Evolutionary conservation across 92 coral and sea anemone species (phyloP).

Genomic region (Porites rus): DNA sequence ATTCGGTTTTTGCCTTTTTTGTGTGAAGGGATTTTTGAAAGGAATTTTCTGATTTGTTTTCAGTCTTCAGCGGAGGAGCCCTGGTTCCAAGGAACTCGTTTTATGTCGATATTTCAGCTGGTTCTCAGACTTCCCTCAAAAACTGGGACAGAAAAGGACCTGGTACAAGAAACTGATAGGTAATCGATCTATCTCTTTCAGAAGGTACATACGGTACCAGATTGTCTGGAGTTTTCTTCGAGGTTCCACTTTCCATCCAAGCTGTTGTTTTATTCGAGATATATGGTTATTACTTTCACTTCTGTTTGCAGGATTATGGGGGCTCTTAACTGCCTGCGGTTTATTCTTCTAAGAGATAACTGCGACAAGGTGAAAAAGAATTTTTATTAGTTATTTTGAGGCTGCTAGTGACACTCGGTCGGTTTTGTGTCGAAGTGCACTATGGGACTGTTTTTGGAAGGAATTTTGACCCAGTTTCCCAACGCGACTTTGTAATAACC

Average conservation of each 20-base stretch:
- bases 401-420: no score
- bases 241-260: background rate
- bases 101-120: constrained; percentile 68
- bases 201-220: no score
- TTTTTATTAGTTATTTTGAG: background rate
- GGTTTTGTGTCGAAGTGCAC: no score
- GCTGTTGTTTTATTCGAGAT: no score
- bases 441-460: no score
- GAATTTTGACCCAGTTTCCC: no score
- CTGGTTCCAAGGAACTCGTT: constrained; percentile 73
- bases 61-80: constrained; percentile 51
- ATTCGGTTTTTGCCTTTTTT: background rate
- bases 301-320: constrained; percentile 65
- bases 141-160: constrained; percentile 67
- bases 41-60: background rate
- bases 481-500: no score
- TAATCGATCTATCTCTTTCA: background rate
- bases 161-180: constrained; percentile 87
- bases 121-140: constrained; percentile 65
- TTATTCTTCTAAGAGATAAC: constrained; percentile 74
- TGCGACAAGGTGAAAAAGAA: constrained; percentile 57
- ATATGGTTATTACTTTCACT: background rate
- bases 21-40: background rate
- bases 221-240: background rate
- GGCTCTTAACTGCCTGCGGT: constrained; percentile 69